A percentile compares a stretch with the other conserved stretches of the same genome.
Evolutionary conservation across 1,140 invertebrate species (phyloP).

Genomic region (Trigoniulus corallinus): DNA sequence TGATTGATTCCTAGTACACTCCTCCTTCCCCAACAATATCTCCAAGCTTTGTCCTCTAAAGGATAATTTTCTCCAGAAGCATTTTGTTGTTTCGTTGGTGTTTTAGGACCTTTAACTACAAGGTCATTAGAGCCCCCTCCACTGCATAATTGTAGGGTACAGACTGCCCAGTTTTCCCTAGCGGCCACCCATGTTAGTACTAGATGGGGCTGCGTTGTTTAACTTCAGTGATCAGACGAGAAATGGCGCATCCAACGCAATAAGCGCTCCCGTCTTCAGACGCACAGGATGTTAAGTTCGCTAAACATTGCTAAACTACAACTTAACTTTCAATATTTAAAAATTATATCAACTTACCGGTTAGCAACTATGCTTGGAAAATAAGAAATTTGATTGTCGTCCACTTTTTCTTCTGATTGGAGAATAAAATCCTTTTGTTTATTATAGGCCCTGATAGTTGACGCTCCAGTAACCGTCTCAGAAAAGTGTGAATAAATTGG

Average conservation of each 20-base stretch:
- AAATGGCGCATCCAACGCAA: too few species aligned
- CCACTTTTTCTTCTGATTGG: constrained; percentile 8
- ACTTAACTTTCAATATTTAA: background rate
- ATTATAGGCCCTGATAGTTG: constrained; percentile 21
- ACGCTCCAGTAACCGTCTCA: constrained; percentile 27
- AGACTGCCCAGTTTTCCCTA: too few species aligned
- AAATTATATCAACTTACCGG: constrained; percentile 1
- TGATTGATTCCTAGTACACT: too few species aligned
- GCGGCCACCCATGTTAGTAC: too few species aligned
- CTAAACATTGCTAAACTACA: too few species aligned
- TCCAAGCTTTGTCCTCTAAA: too few species aligned
- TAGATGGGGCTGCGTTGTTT: too few species aligned
- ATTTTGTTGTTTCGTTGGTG: too few species aligned
- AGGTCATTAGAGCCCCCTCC: too few species aligned
- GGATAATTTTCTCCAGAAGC: too few species aligned
- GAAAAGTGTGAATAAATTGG: constrained; percentile 31
- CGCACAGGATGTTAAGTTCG: constrained; percentile 5
- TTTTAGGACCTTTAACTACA: background rate
- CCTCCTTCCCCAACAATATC: too few species aligned
- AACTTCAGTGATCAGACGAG: too few species aligned
- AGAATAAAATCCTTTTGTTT: constrained; percentile 8
- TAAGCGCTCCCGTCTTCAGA: background rate
- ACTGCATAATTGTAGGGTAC: background rate
- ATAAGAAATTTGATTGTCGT: constrained; percentile 10
- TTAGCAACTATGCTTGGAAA: constrained; percentile 1